Evolutionary conservation across 1,140 invertebrate species (phyloP).

Genomic region (Kradibia gibbosae): DNA sequence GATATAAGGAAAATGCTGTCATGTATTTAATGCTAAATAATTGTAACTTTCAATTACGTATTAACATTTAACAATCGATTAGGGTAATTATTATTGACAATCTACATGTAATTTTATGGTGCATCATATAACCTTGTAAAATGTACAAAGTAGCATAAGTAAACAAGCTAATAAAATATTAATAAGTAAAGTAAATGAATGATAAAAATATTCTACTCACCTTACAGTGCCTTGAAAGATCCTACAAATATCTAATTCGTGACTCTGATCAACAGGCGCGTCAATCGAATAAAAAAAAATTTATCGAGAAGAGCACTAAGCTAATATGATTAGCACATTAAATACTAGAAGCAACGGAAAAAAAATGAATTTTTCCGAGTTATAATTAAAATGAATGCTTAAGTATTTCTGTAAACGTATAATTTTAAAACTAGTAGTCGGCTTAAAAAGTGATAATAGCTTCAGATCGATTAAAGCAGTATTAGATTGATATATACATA

Average conservation of each 20-base stretch:
- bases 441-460: too few species aligned
- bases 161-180: constrained; percentile 3
- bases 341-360: too few species aligned
- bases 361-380: background rate
- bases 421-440: too few species aligned
- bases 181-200: background rate
- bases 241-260: background rate
- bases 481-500: too few species aligned
- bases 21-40: background rate
- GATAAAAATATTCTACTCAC: background rate
- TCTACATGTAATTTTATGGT: background rate
- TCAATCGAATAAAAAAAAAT: background rate
- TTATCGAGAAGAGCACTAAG: background rate
- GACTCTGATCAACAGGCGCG: background rate
- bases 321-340: background rate
- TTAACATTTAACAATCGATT: background rate
- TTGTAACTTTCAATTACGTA: background rate
- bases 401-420: too few species aligned
- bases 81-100: background rate
- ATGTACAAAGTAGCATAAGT: background rate
- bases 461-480: too few species aligned
- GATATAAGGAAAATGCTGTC: background rate
- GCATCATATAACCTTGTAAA: background rate
- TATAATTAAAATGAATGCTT: background rate
- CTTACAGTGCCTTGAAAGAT: background rate